Conservation (phyloP, 2,113 vertebrate species). For the Plecotus auritus region DNA sequence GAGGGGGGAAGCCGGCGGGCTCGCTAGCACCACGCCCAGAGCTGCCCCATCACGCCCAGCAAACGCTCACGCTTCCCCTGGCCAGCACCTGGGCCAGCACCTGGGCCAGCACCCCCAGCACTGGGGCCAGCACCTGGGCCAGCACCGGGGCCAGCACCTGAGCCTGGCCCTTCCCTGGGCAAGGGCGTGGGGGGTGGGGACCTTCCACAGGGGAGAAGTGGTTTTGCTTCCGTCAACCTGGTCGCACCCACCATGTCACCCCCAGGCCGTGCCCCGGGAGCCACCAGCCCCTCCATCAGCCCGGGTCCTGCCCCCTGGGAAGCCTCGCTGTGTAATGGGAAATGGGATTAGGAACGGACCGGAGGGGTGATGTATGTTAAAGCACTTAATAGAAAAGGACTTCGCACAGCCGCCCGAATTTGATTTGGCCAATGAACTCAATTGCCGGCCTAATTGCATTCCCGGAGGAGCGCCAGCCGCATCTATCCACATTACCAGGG, state of each 20-base stretch:
- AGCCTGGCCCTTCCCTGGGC: not conserved
- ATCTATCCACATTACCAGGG: constrained; percentile 65
- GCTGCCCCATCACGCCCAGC: not conserved
- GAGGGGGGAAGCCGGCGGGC: not conserved
- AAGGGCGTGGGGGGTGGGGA: not conserved
- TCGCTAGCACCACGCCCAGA: not conserved
- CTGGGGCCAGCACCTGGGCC: not conserved
- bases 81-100: not conserved
- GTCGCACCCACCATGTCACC: not conserved
- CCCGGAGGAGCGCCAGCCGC: constrained; percentile 70
- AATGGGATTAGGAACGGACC: constrained; percentile 76
- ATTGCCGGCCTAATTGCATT: constrained; percentile 75
- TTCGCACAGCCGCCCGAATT: constrained; percentile 77
- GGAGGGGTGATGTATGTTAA: constrained; percentile 75
- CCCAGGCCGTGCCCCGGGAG: rapidly evolving
- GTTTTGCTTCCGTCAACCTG: not conserved
- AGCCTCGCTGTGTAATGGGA: constrained; percentile 64
- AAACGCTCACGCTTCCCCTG: rapidly evolving
- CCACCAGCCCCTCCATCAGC: not conserved
- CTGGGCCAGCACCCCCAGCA: too few relatives aligned
- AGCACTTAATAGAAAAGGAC: constrained; percentile 80
- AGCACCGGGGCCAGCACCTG: too few relatives aligned
- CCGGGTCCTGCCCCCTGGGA: not conserved
- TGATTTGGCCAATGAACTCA: constrained; percentile 82
- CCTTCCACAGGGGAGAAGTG: not conserved